phyloP scores from a whole-genome alignment of 2,797 vertebrate species.

The Sebastes steindachneri region DNA sequence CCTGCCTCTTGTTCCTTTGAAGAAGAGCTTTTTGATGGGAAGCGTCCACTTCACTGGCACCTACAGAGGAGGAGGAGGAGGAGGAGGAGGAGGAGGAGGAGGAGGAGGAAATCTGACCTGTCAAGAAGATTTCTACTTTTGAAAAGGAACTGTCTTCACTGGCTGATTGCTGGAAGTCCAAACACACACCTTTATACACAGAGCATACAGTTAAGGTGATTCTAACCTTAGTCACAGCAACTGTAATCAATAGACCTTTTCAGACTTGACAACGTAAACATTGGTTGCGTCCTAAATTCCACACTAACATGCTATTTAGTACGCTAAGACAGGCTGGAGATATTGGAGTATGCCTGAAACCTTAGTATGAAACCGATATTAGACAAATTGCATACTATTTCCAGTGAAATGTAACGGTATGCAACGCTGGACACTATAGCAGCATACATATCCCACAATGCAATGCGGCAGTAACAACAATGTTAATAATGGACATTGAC shows the following conservation, averaged over 20 bases:
- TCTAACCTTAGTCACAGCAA: background rate
- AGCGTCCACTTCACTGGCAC: background rate
- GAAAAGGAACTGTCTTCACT: background rate
- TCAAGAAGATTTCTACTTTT: conserved; percentile 20
- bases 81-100: background rate
- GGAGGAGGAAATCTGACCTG: conserved; percentile 19
- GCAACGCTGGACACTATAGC: too few relatives aligned
- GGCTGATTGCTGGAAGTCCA: background rate
- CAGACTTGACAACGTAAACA: background rate
- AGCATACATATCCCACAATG: too few relatives aligned
- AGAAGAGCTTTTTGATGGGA: conserved; percentile 29
- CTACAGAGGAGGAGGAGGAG: background rate
- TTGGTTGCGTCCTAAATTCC: too few relatives aligned
- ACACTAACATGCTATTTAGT: too few relatives aligned
- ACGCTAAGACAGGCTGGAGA: too few relatives aligned
- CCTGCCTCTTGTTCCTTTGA: conserved; percentile 34
- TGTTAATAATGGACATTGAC: too few relatives aligned
- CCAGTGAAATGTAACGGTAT: too few relatives aligned
- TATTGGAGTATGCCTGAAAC: too few relatives aligned
- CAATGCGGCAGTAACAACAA: too few relatives aligned
- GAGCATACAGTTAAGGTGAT: background rate
- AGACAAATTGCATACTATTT: too few relatives aligned
- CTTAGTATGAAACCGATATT: too few relatives aligned
- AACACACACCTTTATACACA: background rate
- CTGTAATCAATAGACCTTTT: background rate